Base-by-base conservation (phyloP, 2,113 vertebrate genomes). In the Prolemur simus region DNA sequence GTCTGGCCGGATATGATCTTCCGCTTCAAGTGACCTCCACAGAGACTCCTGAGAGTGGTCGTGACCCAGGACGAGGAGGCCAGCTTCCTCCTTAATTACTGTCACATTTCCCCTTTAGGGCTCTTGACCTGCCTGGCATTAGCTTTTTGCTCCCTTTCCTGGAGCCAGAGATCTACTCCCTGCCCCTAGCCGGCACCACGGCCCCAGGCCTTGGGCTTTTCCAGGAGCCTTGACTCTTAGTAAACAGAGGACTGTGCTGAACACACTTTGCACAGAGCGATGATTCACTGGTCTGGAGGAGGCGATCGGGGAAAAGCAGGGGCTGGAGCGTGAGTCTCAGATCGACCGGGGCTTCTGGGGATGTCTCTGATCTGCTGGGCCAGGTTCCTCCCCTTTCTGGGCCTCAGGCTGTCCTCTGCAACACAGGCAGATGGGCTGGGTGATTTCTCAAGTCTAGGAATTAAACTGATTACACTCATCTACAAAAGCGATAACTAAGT, bases 31-130 rank as follows among this genome's bases (percentile, higher is more conserved):
- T 97, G 96, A 97, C 97, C 96, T 98, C 58, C 7, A 82, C 68
- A 88, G 95, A 95, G 97, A 90, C 88, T 83, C 25, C 32, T 82
- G 89, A 85, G 78, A 91, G 68, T 94, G 96, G 97, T 94, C 84
- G 8, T 49, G 82, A 96, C 96, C 93, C 83, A 96, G 95, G 71
- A 84, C 68, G 0, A 96, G 91, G 94, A 97, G 97, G 71, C 32
- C 60, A 32, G 74, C 76, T 86, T 96, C 74, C 81, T 96, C 94
- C 71, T 93, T 97, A 96, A 95, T 92, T 97, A 97, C 96, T 96
- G 97, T 95, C 97, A 96, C 97, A 93, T 97, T 97, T 97, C 95
- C 54, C 96, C 83, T 93, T 34, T 71, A 94, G 96, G 96, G 89
- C 94, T 83, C 91, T 91, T 97, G 96, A 97, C 96, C 97, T 17